phyloP scores from a whole-genome alignment of 2,113 vertebrate genomes.

The Phyllostomus discolor region DNA sequence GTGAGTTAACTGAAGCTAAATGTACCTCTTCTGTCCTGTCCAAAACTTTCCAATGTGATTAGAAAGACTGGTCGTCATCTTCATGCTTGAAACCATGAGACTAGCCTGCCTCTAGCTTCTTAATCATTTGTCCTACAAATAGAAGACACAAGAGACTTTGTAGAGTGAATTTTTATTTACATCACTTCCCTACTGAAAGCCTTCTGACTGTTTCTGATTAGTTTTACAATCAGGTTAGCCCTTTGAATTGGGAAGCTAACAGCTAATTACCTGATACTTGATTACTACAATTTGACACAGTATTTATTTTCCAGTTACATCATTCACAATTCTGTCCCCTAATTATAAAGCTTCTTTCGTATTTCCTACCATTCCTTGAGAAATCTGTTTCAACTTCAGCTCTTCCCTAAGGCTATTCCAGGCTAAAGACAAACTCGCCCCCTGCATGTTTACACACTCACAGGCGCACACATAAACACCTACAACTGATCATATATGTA shows the following conservation, averaged over 20 bases:
- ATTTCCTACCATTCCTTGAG: not conserved
- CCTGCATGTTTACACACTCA: not conserved
- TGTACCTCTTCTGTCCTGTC: not conserved
- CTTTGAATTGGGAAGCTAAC: not conserved
- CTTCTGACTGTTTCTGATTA: constrained; percentile 6
- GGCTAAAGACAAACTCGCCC: not conserved
- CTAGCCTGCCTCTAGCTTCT: not conserved
- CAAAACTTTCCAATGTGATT: not conserved
- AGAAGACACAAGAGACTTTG: not conserved
- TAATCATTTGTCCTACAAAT: not conserved
- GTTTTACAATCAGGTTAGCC: not conserved
- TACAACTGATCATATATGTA: not conserved
- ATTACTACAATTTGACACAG: not conserved
- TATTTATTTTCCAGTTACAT: not conserved
- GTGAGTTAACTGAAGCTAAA: not conserved
- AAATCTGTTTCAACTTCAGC: not conserved
- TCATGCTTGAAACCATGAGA: not conserved
- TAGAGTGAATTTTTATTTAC: not conserved
- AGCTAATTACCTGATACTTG: constrained; percentile 9
- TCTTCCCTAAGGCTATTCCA: not conserved
- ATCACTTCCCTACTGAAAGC: not conserved
- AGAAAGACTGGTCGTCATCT: not conserved
- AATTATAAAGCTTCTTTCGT: constrained; percentile 13
- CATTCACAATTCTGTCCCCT: not conserved
- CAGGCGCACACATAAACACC: not conserved